Evolutionary conservation across 2,113 vertebrate species (phyloP).

Genomic region (Pantherophis guttatus): DNA sequence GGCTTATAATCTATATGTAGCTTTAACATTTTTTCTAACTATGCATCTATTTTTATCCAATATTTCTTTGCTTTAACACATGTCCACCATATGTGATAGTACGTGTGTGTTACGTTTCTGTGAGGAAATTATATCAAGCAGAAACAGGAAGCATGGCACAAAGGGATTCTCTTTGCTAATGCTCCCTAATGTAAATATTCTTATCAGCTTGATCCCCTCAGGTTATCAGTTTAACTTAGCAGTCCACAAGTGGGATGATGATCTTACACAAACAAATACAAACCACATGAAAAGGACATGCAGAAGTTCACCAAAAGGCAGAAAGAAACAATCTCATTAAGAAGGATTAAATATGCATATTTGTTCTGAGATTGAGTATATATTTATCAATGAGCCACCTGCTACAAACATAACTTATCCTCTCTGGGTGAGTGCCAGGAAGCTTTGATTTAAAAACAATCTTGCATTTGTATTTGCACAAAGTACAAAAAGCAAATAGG

Average conservation of each 20-base stretch:
- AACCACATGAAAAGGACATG: not conserved
- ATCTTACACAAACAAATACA: not conserved
- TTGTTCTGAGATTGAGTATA: slow-evolving; percentile 4
- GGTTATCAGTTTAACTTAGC: not conserved
- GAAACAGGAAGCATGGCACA: not conserved
- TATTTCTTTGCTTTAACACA: no score
- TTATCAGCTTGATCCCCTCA: not conserved
- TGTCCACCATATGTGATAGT: no score
- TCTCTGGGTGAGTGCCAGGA: not conserved
- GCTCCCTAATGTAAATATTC: not conserved
- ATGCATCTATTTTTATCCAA: no score
- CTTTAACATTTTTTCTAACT: no score
- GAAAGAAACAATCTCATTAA: not conserved
- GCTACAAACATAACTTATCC: slow-evolving; percentile 9
- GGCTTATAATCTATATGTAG: no score
- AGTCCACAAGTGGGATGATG: not conserved
- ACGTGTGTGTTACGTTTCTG: not conserved
- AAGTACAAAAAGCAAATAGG: slow-evolving; percentile 12
- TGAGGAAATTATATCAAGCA: not conserved
- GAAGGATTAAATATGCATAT: slow-evolving; percentile 1
- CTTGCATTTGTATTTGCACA: not conserved
- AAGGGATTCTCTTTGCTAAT: not conserved
- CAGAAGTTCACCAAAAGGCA: not conserved
- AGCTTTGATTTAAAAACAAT: not conserved
- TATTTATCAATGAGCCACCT: not conserved